These are phyloP conservation scores for Dendrophyllia cribrosa DNA, from an alignment of 64 coral and sea anemone species.

Conservation along the genomic window DNA sequence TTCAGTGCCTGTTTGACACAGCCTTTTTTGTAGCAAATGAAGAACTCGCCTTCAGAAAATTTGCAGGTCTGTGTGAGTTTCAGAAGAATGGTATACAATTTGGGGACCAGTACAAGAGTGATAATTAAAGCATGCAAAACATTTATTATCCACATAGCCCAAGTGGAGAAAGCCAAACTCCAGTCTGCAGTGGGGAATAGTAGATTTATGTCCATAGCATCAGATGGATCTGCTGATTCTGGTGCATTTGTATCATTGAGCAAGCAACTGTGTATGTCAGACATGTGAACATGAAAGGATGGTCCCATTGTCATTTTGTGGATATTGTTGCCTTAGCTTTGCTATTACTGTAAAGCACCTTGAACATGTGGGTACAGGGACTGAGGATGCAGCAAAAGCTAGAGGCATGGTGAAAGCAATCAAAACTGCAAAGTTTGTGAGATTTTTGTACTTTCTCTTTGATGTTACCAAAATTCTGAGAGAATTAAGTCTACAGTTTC, in stretches of 20 bases:
- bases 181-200: background rate
- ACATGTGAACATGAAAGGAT: background rate
- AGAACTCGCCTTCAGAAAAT: constrained; percentile 36
- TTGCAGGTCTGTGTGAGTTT: constrained; percentile 22
- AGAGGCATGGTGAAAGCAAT: constrained; percentile 22
- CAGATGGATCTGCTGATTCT: background rate
- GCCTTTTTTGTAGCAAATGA: constrained; percentile 19
- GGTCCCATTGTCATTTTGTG: background rate
- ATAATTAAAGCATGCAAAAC: constrained; percentile 31
- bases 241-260: background rate
- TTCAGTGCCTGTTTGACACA: constrained; percentile 1
- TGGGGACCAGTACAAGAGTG: constrained; percentile 31
- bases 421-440: constrained; percentile 7
- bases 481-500: constrained; percentile 16
- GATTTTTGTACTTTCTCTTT: constrained; percentile 21
- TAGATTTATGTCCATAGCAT: background rate
- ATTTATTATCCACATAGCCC: constrained; percentile 26
- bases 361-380: constrained; percentile 46
- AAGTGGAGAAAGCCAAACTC: constrained; percentile 6
- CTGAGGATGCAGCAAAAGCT: constrained; percentile 28
- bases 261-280: constrained; percentile 9
- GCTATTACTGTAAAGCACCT: background rate
- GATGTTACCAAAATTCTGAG: constrained; percentile 15
- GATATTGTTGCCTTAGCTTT: background rate
- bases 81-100: constrained; percentile 48